Percentiles rank a stretch among this genome's conserved stretches.
phyloP scores from a whole-genome alignment of 2,797 vertebrate species.

The Cynopterus sphinx region DNA sequence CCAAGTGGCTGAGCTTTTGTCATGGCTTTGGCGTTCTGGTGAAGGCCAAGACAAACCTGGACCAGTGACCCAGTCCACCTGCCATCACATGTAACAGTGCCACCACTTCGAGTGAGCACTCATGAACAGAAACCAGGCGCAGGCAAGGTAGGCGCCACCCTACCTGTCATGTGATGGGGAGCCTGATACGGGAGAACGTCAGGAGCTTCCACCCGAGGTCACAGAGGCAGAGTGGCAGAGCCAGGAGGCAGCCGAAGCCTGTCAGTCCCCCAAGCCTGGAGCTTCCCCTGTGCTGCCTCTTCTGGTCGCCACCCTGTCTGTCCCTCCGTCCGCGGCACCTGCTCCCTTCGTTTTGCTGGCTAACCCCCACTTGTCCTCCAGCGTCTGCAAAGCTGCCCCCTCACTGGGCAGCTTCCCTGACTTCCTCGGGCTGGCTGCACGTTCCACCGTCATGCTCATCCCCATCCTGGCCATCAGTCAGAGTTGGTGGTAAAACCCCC shows the following conservation, averaged over 20 bases:
- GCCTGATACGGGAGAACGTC: neutral
- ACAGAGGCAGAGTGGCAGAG: neutral
- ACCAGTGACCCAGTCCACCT: neutral
- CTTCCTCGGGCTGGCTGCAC: rapidly evolving
- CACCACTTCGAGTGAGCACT: neutral
- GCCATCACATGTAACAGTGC: neutral
- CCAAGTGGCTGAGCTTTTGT: rapidly evolving
- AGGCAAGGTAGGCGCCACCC: rapidly evolving
- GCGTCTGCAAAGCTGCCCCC: neutral
- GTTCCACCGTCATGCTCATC: neutral
- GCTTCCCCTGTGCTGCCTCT: neutral
- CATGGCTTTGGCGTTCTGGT: neutral
- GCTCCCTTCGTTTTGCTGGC: neutral
- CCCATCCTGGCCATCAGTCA: neutral
- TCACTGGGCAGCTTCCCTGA: neutral
- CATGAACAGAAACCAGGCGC: too few species aligned
- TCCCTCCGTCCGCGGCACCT: neutral
- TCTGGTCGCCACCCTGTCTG: neutral
- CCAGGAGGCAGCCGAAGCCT: too few species aligned
- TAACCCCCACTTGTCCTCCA: neutral
- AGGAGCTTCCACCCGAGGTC: neutral
- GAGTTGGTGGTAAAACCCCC: too few species aligned
- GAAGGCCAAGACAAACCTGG: neutral
- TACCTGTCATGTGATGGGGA: too few species aligned
- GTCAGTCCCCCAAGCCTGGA: neutral